These are phyloP conservation scores for Apocrypta bakeri DNA, from an alignment of 1,140 invertebrate species.

Conservation along the genomic window DNA sequence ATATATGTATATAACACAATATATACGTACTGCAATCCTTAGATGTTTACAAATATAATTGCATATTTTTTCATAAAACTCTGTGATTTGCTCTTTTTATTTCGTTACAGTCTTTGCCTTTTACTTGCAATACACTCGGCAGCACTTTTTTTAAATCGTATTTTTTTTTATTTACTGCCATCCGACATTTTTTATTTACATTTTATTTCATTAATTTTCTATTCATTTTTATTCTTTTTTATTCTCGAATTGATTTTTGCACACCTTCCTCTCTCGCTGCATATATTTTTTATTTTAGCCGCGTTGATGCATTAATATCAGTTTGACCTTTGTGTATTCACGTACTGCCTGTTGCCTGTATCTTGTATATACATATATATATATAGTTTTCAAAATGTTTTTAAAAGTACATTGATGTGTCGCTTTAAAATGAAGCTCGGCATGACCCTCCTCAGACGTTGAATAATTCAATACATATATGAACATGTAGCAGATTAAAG, in stretches of 20 bases:
- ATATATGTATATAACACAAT: conserved; percentile 5
- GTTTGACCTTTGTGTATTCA: conserved; percentile 4
- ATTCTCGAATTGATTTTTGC: conserved; percentile 8
- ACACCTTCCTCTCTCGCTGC: background rate
- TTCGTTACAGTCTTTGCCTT: conserved; percentile 23
- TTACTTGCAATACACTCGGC: conserved; percentile 8
- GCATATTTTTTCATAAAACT: conserved; percentile 52
- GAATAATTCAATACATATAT: background rate
- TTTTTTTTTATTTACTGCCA: no score
- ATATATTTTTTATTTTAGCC: background rate
- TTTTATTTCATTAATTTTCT: background rate
- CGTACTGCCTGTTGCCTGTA: conserved; percentile 15
- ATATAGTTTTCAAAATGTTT: no score
- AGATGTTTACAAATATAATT: conserved; percentile 44
- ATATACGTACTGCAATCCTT: conserved; percentile 27
- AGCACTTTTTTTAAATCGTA: conserved; percentile 38
- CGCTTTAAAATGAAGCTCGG: conserved; percentile 7
- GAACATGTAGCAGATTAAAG: conserved; percentile 34
- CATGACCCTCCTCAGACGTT: background rate
- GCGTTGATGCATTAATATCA: background rate
- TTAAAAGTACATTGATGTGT: background rate
- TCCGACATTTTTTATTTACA: no score
- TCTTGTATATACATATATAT: background rate
- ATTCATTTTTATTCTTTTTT: background rate
- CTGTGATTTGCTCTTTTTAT: conserved; percentile 39